Evolutionary conservation across 1,140 invertebrate genomes (phyloP).

Genomic region (Bombus huntii): DNA sequence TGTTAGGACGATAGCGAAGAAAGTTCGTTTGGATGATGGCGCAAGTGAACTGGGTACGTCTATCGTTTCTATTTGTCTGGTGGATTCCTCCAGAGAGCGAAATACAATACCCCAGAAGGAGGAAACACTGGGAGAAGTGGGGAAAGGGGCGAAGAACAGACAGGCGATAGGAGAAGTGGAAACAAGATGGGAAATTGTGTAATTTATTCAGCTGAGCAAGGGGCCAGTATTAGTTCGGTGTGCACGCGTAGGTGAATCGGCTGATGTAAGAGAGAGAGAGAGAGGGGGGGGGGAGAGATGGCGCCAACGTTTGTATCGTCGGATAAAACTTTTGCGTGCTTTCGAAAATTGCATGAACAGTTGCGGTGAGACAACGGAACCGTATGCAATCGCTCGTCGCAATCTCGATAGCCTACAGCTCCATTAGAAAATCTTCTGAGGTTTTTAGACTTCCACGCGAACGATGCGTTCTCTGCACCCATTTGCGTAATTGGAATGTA

Average conservation of each 20-base stretch:
- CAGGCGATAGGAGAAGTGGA: conserved; percentile 14
- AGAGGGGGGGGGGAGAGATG: background rate
- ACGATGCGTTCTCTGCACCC: background rate
- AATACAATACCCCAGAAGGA: conserved; percentile 51
- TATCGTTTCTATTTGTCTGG: conserved; percentile 43
- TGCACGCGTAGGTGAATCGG: conserved; percentile 32
- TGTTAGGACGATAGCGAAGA: conserved; percentile 36
- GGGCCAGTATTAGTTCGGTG: conserved; percentile 14
- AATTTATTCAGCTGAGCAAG: conserved; percentile 66
- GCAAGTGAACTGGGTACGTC: conserved; percentile 3
- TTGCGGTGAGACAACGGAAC: conserved; percentile 21
- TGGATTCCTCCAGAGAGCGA: conserved; percentile 42
- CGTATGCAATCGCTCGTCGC: conserved; percentile 11
- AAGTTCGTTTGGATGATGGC: conserved; percentile 20
- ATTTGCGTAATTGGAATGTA: background rate
- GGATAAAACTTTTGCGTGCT: conserved; percentile 23
- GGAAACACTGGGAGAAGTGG: conserved; percentile 9
- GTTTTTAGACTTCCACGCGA: conserved; percentile 4
- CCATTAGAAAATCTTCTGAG: background rate
- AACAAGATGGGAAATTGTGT: conserved; percentile 65
- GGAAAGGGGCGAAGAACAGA: background rate
- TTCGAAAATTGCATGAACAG: conserved; percentile 34
- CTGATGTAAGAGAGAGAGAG: conserved; percentile 29
- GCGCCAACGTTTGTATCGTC: conserved; percentile 29
- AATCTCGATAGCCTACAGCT: background rate